These are phyloP conservation scores for Atta colombica DNA, from an alignment of 1,140 invertebrate species.

Conservation along the genomic window DNA sequence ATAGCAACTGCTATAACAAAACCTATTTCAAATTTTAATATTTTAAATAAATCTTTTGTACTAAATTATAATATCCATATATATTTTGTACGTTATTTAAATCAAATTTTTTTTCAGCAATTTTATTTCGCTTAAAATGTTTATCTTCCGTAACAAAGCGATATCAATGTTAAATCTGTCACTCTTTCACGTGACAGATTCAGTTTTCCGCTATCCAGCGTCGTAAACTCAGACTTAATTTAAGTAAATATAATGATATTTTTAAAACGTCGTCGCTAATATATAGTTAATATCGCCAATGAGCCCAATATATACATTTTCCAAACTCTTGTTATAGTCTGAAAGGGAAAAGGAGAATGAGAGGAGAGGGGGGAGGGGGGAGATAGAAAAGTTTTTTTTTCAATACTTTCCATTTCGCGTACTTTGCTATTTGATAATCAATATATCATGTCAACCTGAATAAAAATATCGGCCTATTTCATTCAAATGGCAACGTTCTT, in stretches of 20 bases:
- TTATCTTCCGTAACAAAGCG: neutral
- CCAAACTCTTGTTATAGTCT: conserved; percentile 62
- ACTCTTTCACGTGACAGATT: conserved; percentile 8
- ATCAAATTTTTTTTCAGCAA: neutral
- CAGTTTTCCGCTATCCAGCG: neutral
- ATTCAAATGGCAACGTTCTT: neutral
- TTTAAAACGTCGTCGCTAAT: conserved; percentile 34
- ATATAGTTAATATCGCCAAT: conserved; percentile 38
- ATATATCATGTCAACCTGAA: conserved; percentile 33
- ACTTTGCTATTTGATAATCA: conserved; percentile 64
- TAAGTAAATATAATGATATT: conserved; percentile 31
- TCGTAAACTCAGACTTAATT: conserved; percentile 16
- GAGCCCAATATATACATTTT: conserved; percentile 62
- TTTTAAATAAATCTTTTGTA: neutral
- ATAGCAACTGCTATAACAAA: neutral
- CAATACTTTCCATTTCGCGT: conserved; percentile 65
- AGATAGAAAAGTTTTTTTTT: conserved; percentile 1
- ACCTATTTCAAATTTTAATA: neutral
- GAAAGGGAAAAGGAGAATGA: neutral
- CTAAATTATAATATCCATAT: neutral
- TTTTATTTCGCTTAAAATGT: neutral
- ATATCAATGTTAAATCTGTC: neutral
- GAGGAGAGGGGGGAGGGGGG: neutral
- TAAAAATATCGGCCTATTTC: conserved; percentile 18
- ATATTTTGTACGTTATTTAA: neutral